Percentiles rank a stretch among this genome's conserved stretches.
Evolutionary conservation across 2,888 invertebrate species (phyloP).

Genomic region (Macrosoma leucophasiata): DNA sequence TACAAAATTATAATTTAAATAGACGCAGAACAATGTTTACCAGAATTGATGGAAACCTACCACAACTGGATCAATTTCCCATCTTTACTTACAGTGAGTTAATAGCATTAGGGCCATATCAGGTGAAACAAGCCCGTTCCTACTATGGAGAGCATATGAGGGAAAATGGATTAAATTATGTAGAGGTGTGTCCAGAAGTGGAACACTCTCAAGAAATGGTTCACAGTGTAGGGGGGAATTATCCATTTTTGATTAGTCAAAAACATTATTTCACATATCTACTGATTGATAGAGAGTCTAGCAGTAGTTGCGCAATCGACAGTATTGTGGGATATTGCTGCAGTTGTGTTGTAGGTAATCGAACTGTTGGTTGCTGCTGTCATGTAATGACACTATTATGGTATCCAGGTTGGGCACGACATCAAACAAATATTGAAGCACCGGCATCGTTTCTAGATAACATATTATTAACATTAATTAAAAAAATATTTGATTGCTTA

Average conservation of each 20-base stretch:
- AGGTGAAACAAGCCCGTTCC: constrained; percentile 17
- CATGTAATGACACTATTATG: constrained; percentile 14
- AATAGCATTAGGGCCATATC: constrained; percentile 19
- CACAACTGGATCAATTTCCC: not conserved
- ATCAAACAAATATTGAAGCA: constrained; percentile 4
- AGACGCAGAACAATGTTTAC: no score
- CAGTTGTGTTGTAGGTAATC: constrained; percentile 8
- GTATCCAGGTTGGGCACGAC: constrained; percentile 14
- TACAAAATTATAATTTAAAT: constrained; percentile 14
- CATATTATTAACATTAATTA: not conserved
- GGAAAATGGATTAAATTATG: constrained; percentile 6
- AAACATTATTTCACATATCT: constrained; percentile 4
- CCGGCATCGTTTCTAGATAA: constrained; percentile 4
- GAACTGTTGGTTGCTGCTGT: constrained; percentile 12
- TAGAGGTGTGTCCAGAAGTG: constrained; percentile 11
- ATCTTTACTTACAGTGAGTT: constrained; percentile 9
- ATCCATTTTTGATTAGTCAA: constrained; percentile 4
- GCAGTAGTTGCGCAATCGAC: no score
- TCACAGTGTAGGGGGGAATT: not conserved
- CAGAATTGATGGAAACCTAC: not conserved
- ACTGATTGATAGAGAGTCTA: no score
- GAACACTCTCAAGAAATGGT: no score
- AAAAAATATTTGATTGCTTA: constrained; percentile 1
- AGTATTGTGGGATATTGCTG: constrained; percentile 6
- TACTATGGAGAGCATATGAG: constrained; percentile 16